phyloP scores from a whole-genome alignment of 2,113 vertebrate genomes.

The Caretta caretta region DNA sequence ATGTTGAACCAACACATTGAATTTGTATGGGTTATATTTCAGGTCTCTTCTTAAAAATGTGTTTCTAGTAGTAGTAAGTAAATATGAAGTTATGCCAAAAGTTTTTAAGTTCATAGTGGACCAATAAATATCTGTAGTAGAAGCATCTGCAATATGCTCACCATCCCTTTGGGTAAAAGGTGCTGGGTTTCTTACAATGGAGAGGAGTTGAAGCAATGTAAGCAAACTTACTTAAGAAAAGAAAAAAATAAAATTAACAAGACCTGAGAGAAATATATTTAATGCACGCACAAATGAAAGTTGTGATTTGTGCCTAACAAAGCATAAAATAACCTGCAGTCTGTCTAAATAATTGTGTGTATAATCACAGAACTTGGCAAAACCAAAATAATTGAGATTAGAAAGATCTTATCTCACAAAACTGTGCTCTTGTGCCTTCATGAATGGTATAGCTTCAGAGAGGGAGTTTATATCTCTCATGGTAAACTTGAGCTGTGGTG shows the following conservation, averaged over 20 bases:
- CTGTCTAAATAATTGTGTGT: not conserved
- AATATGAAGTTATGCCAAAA: not conserved
- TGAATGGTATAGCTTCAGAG: constrained; percentile 60
- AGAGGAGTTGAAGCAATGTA: not conserved
- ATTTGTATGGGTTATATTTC: not conserved
- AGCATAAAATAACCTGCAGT: not conserved
- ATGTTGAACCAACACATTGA: not conserved
- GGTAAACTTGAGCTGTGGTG: constrained; percentile 82
- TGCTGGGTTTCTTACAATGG: not conserved
- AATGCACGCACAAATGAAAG: not conserved
- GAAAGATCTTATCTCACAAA: constrained; percentile 65
- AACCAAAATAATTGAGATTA: constrained; percentile 30
- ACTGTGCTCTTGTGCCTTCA: constrained; percentile 41
- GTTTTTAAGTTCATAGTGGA: not conserved
- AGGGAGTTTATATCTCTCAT: constrained; percentile 70
- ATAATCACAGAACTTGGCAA: constrained; percentile 6
- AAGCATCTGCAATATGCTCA: not conserved
- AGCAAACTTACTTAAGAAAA: not conserved
- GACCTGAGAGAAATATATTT: not conserved
- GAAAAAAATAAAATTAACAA: not conserved
- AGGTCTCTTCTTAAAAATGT: not conserved
- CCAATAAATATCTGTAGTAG: not conserved
- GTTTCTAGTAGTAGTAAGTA: not conserved
- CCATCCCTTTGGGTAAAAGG: not conserved
- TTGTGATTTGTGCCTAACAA: not conserved